Evolutionary conservation across 2,113 vertebrate genomes (phyloP), one percentile per base, ranked within the genome.

Genomic region (Anguilla japonica): DNA sequence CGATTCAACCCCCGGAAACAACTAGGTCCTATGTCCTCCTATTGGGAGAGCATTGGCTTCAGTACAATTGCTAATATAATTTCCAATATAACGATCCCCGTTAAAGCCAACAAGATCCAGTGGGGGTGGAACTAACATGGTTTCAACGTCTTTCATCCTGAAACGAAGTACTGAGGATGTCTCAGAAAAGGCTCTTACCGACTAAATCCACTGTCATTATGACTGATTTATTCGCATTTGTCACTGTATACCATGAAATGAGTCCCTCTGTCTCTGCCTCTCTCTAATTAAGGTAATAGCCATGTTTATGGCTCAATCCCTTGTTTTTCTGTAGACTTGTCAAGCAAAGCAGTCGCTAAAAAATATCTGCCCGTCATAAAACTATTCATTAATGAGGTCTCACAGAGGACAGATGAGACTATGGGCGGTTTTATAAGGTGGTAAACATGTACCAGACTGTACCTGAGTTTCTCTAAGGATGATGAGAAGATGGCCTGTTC

Each of bases 221-320:
- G 89, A 90, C 88, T 86, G 79, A 88, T 87, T 80, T 81, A 87
- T 87, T 85, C 81, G 79, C 85, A 79, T 84, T 87, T 84, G 89
- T 89, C 82, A 84, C 79, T 41, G 82, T 41, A 53, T 79, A 22
- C 7, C 85, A 50, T 40, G 6, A 41, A 88, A 84, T 43, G 41
- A 79, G 40, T 81, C 67, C 81, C 63, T 41, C 34, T 82, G 9
- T 84, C 40, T 26, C 84, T 81, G 63, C 29, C 56, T 79, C 75
- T 75, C 80, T 60, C 85, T 86, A 81, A 81, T 87, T 86, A 87
- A 88, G 85, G 85, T 71, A 84, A 75, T 71, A 20, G 43, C 83
- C 85, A 40, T 83, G 81, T 85, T 71, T 81, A 87, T 80, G 50
- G 78, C n/a, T 88, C 84, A 89, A 82, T 91, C 87, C 86, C 46